phyloP scores from a whole-genome alignment of 2,888 invertebrate genomes.

The Stenichneumon culpator region DNA sequence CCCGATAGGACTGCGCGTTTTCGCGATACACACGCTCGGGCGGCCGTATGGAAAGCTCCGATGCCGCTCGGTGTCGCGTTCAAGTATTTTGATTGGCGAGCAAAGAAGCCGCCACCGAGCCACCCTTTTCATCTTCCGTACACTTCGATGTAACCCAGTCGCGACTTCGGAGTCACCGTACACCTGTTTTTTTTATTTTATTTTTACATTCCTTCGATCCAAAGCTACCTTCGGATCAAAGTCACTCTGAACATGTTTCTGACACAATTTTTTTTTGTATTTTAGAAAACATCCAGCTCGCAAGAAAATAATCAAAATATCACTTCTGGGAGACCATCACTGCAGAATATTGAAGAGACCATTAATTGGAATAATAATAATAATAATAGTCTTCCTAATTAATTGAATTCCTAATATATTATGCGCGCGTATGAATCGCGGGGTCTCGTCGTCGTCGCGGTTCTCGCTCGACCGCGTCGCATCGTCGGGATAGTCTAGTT shows the following conservation, averaged over 20 bases:
- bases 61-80: conserved; percentile 64
- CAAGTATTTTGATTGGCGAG: conserved; percentile 77
- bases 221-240: too few species aligned
- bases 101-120: conserved; percentile 65
- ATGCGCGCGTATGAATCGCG: conserved; percentile 18
- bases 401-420: conserved; percentile 17
- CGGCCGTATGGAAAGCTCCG: conserved; percentile 30
- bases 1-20: conserved; percentile 25
- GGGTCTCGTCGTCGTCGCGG: background rate
- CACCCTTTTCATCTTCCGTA: conserved; percentile 59
- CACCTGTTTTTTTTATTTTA: too few species aligned
- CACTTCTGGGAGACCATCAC: too few species aligned
- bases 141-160: background rate
- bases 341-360: too few species aligned
- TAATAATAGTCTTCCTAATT: background rate
- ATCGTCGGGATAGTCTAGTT: conserved; percentile 32
- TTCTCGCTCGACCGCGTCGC: background rate
- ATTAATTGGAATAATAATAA: background rate
- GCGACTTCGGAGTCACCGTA: background rate
- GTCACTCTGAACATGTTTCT: too few species aligned
- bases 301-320: background rate
- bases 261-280: too few species aligned
- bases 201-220: too few species aligned
- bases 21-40: background rate
- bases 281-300: too few species aligned